Conservation (phyloP, 2,797 vertebrate genomes). For the Malacoctenus gilli region DNA sequence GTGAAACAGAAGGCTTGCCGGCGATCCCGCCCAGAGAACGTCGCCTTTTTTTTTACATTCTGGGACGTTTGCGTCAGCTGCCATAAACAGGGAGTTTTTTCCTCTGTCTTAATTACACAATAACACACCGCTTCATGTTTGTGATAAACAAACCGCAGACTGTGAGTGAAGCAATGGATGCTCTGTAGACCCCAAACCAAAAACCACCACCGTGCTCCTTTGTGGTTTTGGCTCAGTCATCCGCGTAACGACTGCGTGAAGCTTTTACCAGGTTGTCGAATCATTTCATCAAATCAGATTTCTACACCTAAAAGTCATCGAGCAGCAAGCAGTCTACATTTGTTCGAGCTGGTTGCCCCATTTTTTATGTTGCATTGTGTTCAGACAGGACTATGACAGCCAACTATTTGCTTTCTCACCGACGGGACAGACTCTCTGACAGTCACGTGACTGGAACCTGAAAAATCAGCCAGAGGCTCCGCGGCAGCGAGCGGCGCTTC, state of each 20-base stretch:
- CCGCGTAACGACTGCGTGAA: too few species aligned
- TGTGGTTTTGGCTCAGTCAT: too few species aligned
- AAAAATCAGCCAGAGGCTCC: constrained; percentile 16
- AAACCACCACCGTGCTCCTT: too few species aligned
- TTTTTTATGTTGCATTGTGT: constrained; percentile 4
- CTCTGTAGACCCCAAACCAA: too few species aligned
- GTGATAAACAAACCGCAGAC: not conserved
- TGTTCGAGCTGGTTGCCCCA: too few species aligned
- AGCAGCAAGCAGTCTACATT: too few species aligned
- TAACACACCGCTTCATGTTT: constrained; percentile 6
- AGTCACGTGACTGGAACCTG: constrained; percentile 11
- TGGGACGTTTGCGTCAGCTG: not conserved
- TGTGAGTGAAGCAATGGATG: too few species aligned
- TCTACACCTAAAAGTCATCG: not conserved
- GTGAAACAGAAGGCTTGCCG: constrained; percentile 4
- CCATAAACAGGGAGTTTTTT: constrained; percentile 1
- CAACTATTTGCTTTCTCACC: constrained; percentile 11
- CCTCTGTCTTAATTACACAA: constrained; percentile 1
- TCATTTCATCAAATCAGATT: too few species aligned
- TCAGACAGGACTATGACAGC: constrained; percentile 23
- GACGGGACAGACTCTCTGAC: not conserved
- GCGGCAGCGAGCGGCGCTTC: constrained; percentile 7
- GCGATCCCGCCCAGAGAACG: too few species aligned
- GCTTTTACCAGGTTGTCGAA: too few species aligned
- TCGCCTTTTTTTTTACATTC: too few species aligned